Conservation (phyloP, 2,888 invertebrate genomes). For the Caenorhabditis doughertyi region DNA sequence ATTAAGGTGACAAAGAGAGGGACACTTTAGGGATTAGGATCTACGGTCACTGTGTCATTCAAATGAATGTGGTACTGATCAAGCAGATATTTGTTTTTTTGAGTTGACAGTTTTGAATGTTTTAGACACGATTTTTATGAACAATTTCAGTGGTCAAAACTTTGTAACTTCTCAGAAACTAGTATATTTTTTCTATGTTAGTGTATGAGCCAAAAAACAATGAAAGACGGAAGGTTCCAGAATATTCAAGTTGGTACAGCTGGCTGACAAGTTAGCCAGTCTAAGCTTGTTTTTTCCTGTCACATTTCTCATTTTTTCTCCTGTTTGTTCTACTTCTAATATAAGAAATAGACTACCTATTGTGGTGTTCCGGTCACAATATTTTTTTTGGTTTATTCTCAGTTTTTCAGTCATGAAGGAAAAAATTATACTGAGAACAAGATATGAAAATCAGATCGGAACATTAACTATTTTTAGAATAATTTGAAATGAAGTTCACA, state of each 20-base stretch:
- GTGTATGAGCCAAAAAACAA: constrained; percentile 22
- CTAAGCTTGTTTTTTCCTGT: constrained; percentile 48
- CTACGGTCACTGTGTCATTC: no score
- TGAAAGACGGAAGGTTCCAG: constrained; percentile 47
- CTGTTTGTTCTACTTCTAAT: constrained; percentile 20
- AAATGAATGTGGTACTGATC: no score
- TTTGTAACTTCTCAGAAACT: neutral
- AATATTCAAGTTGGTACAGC: constrained; percentile 55
- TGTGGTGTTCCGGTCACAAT: constrained; percentile 3
- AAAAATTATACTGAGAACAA: no score
- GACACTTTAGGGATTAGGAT: neutral
- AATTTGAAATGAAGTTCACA: neutral
- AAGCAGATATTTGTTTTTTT: no score
- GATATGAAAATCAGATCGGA: neutral
- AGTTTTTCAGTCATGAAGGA: no score
- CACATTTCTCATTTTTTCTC: constrained; percentile 19
- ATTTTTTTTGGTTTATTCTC: neutral
- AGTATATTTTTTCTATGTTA: neutral
- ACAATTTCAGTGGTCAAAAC: no score
- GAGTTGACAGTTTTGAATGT: no score
- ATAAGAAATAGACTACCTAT: constrained; percentile 19
- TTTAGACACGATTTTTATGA: no score
- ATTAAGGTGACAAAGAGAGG: no score
- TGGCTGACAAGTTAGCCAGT: constrained; percentile 24
- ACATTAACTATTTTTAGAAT: neutral